These are phyloP conservation scores for Geococcyx californianus DNA, from an alignment of 2,113 vertebrate genomes.

Conservation along the genomic window DNA sequence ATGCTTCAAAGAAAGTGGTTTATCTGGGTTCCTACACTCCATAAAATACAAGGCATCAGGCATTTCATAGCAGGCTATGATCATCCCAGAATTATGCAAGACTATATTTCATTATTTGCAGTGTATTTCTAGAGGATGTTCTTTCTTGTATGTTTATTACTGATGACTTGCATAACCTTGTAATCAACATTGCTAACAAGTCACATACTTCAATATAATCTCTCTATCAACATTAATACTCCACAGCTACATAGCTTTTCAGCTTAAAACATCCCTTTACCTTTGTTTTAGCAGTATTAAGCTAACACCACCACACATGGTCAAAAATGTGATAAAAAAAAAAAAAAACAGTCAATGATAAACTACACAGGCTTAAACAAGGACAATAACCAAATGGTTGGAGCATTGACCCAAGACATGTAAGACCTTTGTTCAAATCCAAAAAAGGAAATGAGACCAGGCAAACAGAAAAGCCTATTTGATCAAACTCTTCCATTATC, in stretches of 20 bases:
- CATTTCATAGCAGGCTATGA: background rate
- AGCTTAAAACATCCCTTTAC: background rate
- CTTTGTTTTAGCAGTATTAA: background rate
- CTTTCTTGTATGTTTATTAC: background rate
- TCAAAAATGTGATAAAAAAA: background rate
- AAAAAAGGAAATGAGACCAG: background rate
- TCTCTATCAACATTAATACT: background rate
- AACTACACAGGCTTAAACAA: background rate
- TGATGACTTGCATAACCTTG: background rate
- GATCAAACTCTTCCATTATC: background rate
- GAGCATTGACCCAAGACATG: background rate
- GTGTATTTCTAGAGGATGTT: background rate
- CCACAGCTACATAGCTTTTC: background rate
- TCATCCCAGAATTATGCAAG: background rate
- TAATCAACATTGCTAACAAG: background rate
- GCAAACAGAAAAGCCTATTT: background rate
- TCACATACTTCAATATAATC: background rate
- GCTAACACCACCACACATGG: background rate
- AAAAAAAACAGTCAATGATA: background rate
- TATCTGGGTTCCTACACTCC: background rate
- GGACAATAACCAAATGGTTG: background rate
- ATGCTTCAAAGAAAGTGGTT: background rate
- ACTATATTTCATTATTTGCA: background rate
- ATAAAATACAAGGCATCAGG: background rate
- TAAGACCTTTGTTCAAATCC: background rate